A percentile compares a stretch with the other conserved stretches of the same genome.
These are phyloP conservation scores for Poecilia picta DNA, from an alignment of 2,797 vertebrate species.

Conservation along the genomic window DNA sequence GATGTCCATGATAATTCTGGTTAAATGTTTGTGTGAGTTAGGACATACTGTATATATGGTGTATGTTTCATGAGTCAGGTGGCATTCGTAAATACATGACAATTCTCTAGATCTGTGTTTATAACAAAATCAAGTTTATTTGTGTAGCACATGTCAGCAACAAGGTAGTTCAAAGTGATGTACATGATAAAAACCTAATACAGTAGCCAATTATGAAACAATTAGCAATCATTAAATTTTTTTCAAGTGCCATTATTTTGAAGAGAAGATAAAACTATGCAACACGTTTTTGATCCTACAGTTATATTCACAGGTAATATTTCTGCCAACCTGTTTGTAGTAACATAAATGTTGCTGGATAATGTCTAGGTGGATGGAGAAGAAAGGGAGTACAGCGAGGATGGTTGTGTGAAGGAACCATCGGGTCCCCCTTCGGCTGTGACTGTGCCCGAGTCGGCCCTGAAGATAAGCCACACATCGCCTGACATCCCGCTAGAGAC, in stretches of 20 bases:
- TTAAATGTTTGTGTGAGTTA: background rate
- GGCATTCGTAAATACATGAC: background rate
- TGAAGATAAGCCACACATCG: slow-evolving; percentile 99
- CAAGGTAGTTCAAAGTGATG: too few relatives aligned
- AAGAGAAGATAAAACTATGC: background rate
- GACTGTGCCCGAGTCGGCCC: slow-evolving; percentile 84
- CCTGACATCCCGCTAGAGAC: slow-evolving; percentile 92
- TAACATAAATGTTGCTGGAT: slow-evolving; percentile 1
- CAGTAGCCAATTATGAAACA: too few relatives aligned
- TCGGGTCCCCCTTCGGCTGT: slow-evolving; percentile 54
- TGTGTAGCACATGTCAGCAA: too few relatives aligned
- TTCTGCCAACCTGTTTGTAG: background rate
- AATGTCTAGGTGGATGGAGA: slow-evolving; percentile 82
- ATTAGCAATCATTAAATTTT: too few relatives aligned
- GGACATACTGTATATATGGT: background rate
- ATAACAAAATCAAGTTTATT: background rate
- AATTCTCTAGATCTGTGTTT: background rate
- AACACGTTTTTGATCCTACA: background rate
- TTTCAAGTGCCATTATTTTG: background rate
- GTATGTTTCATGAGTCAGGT: background rate
- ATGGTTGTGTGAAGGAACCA: slow-evolving; percentile 85
- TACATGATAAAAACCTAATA: too few relatives aligned
- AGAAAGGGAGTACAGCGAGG: slow-evolving; percentile 91
- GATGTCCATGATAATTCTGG: background rate
- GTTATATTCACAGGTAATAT: background rate